Evolutionary conservation across 2,797 vertebrate genomes (phyloP).

Genomic region (Acrossocheilus wenchowensis): DNA sequence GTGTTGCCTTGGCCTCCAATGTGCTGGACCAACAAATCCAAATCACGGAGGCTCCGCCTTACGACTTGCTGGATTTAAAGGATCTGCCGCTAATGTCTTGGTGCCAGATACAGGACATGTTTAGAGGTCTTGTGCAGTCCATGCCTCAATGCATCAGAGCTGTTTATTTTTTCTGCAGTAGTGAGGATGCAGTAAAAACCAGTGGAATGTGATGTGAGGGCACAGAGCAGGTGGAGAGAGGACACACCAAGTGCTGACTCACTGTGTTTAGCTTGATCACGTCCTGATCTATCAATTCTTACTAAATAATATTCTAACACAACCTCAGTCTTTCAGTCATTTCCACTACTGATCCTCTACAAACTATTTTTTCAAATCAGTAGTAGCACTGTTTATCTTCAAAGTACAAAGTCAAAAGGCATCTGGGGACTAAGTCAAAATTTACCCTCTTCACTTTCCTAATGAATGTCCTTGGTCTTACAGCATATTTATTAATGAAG

Average conservation of each 20-base stretch:
- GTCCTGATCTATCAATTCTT: neutral
- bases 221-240: constrained; percentile 6
- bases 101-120: neutral
- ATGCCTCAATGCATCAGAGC: neutral
- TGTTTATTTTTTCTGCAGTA: neutral
- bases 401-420: neutral
- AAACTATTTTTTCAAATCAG: neutral
- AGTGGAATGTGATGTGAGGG: neutral
- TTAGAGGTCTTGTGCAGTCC: neutral
- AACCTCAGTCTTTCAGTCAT: neutral
- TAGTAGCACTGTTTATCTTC: neutral
- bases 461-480: neutral
- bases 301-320: neutral
- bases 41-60: neutral
- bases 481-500: neutral
- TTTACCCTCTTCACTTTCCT: neutral
- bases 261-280: neutral
- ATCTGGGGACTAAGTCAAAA: neutral
- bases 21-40: neutral
- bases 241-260: neutral
- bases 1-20: neutral
- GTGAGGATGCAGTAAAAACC: neutral
- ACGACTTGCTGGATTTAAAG: neutral
- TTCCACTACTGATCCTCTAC: neutral
- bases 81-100: neutral